phyloP scores from a whole-genome alignment of 30 jellyfish, hydroid and myxozoan species.

The Chrysaora quinquecirrha region DNA sequence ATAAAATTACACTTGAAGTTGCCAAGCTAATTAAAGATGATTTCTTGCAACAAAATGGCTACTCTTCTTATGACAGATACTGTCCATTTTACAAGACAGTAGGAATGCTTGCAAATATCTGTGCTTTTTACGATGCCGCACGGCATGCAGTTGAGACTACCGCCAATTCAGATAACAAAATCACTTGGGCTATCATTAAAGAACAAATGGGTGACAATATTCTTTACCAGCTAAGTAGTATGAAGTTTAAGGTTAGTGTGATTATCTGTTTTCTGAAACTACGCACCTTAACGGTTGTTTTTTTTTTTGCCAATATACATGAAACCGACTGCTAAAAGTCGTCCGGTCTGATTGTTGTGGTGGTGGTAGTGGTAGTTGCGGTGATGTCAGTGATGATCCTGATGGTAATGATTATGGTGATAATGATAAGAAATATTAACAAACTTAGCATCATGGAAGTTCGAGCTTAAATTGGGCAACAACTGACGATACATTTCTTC shows the following conservation, averaged over 20 bases:
- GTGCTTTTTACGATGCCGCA: constrained; percentile 96
- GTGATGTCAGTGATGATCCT: too few species aligned
- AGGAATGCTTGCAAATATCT: constrained; percentile 93
- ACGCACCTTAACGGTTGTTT: too few species aligned
- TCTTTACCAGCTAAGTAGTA: constrained; percentile 90
- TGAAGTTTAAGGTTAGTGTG: constrained; percentile 95
- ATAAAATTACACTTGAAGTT: constrained; percentile 98
- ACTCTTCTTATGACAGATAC: constrained; percentile 96
- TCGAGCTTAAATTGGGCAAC: too few species aligned
- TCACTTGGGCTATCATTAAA: constrained; percentile 98
- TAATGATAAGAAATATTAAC: too few species aligned
- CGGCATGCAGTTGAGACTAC: constrained; percentile 98
- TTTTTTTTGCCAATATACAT: too few species aligned
- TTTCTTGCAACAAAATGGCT: constrained; percentile 98
- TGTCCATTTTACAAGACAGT: constrained; percentile 99
- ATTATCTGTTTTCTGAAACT: too few species aligned
- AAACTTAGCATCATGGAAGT: too few species aligned
- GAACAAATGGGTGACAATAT: constrained; percentile 98
- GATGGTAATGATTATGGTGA: too few species aligned
- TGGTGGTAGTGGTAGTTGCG: too few species aligned
- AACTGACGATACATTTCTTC: too few species aligned
- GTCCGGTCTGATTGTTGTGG: too few species aligned
- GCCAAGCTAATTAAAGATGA: constrained; percentile 98
- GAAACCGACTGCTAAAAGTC: too few species aligned
- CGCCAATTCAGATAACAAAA: constrained; percentile 90